A percentile compares a stretch with the other conserved stretches of the same genome.
phyloP scores from a whole-genome alignment of 2,888 invertebrate genomes.

The Clostera curtula region DNA sequence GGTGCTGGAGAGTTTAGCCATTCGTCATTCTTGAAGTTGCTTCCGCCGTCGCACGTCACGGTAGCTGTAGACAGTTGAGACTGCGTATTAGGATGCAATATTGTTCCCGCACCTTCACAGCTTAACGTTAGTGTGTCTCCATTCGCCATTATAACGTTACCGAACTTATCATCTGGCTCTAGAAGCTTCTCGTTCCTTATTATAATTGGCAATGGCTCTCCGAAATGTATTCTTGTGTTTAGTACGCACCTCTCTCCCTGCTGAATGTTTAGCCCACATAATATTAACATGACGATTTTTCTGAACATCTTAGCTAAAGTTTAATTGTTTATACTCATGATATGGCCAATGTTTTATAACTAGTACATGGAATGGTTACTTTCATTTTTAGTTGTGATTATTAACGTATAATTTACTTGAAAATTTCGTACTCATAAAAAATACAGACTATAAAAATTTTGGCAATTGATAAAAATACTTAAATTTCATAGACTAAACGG shows the following conservation, averaged over 20 bases:
- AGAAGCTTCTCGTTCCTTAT: constrained; percentile 41
- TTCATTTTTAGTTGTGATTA: too few relatives aligned
- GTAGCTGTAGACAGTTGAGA: constrained; percentile 28
- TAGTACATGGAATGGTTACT: too few relatives aligned
- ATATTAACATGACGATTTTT: constrained; percentile 34
- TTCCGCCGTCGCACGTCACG: constrained; percentile 42
- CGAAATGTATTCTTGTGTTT: constrained; percentile 44
- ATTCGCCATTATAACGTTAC: constrained; percentile 39
- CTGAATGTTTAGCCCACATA: constrained; percentile 43
- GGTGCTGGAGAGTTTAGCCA: constrained; percentile 41
- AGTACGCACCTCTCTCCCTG: constrained; percentile 37
- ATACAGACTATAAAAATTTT: too few relatives aligned
- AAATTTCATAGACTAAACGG: too few relatives aligned
- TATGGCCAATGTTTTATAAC: too few relatives aligned
- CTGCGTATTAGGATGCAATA: constrained; percentile 39
- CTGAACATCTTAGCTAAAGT: constrained; percentile 34
- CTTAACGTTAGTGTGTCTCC: constrained; percentile 49
- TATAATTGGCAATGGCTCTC: constrained; percentile 50
- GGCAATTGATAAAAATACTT: too few relatives aligned
- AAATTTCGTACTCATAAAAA: too few relatives aligned
- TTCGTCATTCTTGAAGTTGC: constrained; percentile 42
- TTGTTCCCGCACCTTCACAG: constrained; percentile 37
- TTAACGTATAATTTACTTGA: too few relatives aligned
- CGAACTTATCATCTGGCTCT: constrained; percentile 46
- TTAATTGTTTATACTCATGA: too few relatives aligned